Evolutionary conservation across 2,797 vertebrate genomes (phyloP), one percentile per base, ranked within the genome.

Genomic region (Argyrosomus regius): DNA sequence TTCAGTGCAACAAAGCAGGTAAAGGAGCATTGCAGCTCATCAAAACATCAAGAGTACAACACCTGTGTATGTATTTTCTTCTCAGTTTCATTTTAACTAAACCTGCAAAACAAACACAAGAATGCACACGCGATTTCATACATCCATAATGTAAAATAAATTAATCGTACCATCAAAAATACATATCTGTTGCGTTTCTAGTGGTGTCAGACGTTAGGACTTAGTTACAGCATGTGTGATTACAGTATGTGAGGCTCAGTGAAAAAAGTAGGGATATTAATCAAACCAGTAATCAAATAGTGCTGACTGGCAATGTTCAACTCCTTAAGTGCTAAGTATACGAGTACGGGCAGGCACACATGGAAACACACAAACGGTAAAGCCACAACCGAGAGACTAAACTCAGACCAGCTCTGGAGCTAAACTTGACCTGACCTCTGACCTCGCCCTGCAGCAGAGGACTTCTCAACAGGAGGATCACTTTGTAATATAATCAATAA

Each of bases 391-490:
- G 22, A n/a, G 3, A 16, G 31, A 18, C 50, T 16, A 22, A 56
- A 52, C 52, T 45, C 9, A 1, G 20, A 39, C 56, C 12, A 28
- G 46, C 28, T 62, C 24, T 65, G 43, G 2, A 35, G 17, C 65
- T 70, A 49, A 77, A 68, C 74, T 72, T 77, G 77, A 72, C 78
- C 70, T 78, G 78, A 78, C 73, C 80, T 72, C 54, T 80, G 79
- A 73, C 81, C 76, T 72, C 62, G 10, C 4, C 0, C 0, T 14
- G 48, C 35, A 81, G 18, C 20, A 46, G 8, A 59, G 7, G 16
- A 3, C 13, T 24, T 46, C 18, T 43, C 14, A 24, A 12, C 48
- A 62, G 6, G 28, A 52, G 54, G 7, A 59, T 60, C 3, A 18
- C 17, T 31, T 0, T 22, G 53, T 28, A 46, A 61, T 12, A 5